Evolutionary conservation across 2,797 vertebrate genomes (phyloP).

Genomic region (Podargus strigoides): DNA sequence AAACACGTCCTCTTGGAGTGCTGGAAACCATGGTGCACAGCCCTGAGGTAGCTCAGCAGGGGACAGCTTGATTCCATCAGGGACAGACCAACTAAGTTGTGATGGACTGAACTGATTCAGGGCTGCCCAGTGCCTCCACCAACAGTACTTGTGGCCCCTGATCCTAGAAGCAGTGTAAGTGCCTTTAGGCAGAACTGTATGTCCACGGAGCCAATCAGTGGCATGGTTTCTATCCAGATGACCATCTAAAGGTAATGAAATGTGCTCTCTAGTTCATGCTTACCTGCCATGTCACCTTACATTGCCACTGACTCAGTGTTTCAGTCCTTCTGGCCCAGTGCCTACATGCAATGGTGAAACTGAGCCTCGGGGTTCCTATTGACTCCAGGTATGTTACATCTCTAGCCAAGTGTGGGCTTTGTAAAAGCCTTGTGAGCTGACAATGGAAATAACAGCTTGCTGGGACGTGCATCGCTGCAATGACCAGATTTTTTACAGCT

Average conservation of each 20-base stretch:
- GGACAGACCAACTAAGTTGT: not conserved
- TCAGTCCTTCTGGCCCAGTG: not conserved
- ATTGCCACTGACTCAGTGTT: not conserved
- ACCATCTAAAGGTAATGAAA: not conserved
- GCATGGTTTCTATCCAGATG: not conserved
- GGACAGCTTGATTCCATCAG: not conserved
- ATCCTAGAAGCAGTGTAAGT: not conserved
- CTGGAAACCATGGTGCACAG: not conserved
- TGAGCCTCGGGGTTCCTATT: not conserved
- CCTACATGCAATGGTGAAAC: not conserved
- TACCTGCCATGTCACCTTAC: not conserved
- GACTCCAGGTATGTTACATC: not conserved
- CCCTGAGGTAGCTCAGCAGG: accelerated
- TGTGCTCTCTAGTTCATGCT: not conserved
- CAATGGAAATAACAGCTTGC: not conserved
- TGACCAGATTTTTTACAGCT: not conserved
- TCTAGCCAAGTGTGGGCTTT: not conserved
- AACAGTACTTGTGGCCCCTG: not conserved
- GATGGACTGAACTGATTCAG: not conserved
- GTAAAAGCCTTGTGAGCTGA: not conserved
- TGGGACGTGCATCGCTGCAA: not conserved
- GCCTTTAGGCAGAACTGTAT: not conserved
- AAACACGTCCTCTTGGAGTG: not conserved
- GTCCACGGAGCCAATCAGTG: not conserved
- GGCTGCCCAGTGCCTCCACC: not conserved